Evolutionary conservation across 2,888 invertebrate species (phyloP).

Genomic region (Hedya salicella): DNA sequence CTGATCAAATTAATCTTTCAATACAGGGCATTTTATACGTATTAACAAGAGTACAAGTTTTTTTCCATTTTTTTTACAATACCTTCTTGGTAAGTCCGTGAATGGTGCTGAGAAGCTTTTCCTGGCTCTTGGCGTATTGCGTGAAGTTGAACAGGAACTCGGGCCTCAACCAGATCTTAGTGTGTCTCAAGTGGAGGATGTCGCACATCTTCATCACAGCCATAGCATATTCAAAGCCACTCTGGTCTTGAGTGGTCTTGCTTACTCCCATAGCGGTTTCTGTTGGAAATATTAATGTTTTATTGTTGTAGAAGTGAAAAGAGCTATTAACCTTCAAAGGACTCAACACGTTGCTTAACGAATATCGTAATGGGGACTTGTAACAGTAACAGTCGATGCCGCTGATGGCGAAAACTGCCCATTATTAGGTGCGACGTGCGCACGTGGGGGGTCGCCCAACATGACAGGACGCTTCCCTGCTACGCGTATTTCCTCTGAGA

Average conservation of each 20-base stretch:
- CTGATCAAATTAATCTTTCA: not conserved
- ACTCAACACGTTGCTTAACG: constrained; percentile 66
- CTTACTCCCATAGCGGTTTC: constrained; percentile 96
- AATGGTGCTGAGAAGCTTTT: constrained; percentile 89
- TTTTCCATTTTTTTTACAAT: constrained; percentile 23
- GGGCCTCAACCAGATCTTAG: constrained; percentile 91
- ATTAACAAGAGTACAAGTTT: constrained; percentile 31
- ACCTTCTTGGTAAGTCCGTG: constrained; percentile 93
- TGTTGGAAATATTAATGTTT: constrained; percentile 59
- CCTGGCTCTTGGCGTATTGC: constrained; percentile 90
- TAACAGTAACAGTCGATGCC: constrained; percentile 56
- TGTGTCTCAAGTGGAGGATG: constrained; percentile 92
- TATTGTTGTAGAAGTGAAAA: constrained; percentile 52
- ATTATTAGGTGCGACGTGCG: constrained; percentile 66
- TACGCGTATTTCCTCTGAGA: constrained; percentile 33
- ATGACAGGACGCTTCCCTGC: constrained; percentile 52
- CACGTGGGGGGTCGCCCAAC: constrained; percentile 75
- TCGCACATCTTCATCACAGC: constrained; percentile 96
- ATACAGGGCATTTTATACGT: not conserved
- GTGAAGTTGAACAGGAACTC: constrained; percentile 91
- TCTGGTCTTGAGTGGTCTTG: constrained; percentile 91
- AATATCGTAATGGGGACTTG: constrained; percentile 57
- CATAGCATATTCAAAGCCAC: constrained; percentile 93
- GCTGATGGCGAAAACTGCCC: constrained; percentile 72
- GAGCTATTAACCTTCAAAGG: constrained; percentile 63